Base-by-base conservation (phyloP, 2,113 vertebrate genomes). In the Eptatretus burgeri region DNA sequence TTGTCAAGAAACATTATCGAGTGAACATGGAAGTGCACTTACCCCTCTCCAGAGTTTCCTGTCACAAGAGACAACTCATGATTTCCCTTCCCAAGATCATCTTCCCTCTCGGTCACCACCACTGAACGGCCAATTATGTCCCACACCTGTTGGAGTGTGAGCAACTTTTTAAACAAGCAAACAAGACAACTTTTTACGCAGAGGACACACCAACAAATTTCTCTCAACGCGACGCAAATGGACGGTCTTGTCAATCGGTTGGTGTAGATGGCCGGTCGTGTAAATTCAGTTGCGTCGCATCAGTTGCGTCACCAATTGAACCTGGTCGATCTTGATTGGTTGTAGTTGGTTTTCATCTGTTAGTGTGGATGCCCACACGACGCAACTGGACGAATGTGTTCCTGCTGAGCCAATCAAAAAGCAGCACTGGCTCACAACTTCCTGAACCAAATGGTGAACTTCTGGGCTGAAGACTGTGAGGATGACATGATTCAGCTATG, bases 101-200 rank as follows among this genome's bases (percentile, higher is more conserved):
- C 87, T 67, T 85, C 80, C 4, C 74, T 74, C 2, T 74, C 73
- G 1, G 82, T 81, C 10, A 93, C 73, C n/a, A 87, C 82, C 72
- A 91, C 70, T 2, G 85, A 87, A 13, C 83, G 81, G 13, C 85
- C 87, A 64, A 91, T 85, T 70, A 89, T 77, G 12, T 89, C 78
- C 76, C 78, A 80, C 1, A 93, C 81, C 87, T 93, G 20, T 20
- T 17, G 20, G 20, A n/a, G 20, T 11, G 56, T 60, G 56, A 20
- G 20, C 56, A 60, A n/a, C n/a, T n/a, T n/a, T n/a, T n/a, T n/a
- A n/a, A n/a, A n/a, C 10, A 17, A n/a, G n/a, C n/a, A 13, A n/a
- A 60, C 56, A 60, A 17, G n/a, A 20, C n/a, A 17, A 12, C 56
- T 17, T 2, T 2, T 13, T 10, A 60, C 11, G n/a, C 20, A 11